Evolutionary conservation across 2,888 invertebrate genomes (phyloP), one percentile per base, ranked within the genome.

Genomic region (Apamea monoglypha): DNA sequence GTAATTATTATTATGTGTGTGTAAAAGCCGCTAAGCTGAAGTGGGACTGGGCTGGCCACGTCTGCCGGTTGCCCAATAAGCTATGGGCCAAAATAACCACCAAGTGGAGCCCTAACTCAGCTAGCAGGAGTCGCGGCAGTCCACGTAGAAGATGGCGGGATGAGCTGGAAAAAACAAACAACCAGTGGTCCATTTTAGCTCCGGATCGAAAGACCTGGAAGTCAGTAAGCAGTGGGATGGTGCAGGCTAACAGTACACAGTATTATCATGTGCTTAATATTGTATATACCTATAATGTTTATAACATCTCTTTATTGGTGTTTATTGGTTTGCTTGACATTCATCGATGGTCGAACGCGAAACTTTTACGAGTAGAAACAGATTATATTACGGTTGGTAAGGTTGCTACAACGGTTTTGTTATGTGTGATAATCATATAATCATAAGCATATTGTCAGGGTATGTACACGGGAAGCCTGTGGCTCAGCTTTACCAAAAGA

Each of bases 191-290:
- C 56, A 25, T 4, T 56, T 56, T 25, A 56, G 56, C 25, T 3
- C 56, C 25, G 25, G 10, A 56, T 56, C 3, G 56, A 25, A 25
- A 25, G 10, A 25, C 4, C 10, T 4, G 10, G 1, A 25, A 10
- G 56, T 25, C 56, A 53, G 7, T 2, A 6, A 12, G 56, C 25
- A 56, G 25, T 12, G 56, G 56, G 56, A 56, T 56, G 56, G 0
- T 56, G 10, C 25, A 56, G 25, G 10, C 25, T 56, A 4, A 56
- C 56, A 25, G 18, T 18, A 50, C 5, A 1, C 50, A 18, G 3
- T 70, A 76, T 86, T 77, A 76, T 78, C 64, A 76, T 78, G 70
- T 73, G 79, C 36, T 67, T 67, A 59, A 72, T 29, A 67, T 78
- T 36, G 56, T 74, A 74, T n/a, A n/a, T n/a, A n/a, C n/a, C n/a